Conservation (phyloP, 2,113 vertebrate species). For the Microtus pennsylvanicus region DNA sequence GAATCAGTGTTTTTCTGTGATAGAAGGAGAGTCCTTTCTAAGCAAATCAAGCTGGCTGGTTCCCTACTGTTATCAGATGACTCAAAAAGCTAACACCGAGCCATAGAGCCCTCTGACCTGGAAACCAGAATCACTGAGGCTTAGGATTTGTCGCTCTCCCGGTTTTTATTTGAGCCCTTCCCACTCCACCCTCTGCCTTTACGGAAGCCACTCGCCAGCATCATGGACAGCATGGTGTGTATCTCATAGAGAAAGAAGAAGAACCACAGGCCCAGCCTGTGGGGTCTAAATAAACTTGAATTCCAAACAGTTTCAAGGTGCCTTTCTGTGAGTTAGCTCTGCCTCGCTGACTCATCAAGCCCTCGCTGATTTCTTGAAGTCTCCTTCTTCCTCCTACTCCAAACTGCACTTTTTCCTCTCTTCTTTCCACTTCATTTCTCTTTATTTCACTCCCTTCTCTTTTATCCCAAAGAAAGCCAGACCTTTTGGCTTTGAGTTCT, state of each 20-base stretch:
- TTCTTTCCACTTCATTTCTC: neutral
- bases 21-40: neutral
- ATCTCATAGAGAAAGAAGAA: neutral
- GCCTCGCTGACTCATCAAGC: accelerated
- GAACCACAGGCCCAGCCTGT: neutral
- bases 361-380: neutral
- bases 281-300: neutral
- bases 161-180: neutral
- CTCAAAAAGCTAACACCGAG: constrained; percentile 44
- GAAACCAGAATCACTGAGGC: neutral
- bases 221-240: neutral
- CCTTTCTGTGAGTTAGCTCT: neutral
- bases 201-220: neutral
- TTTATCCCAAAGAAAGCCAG: neutral
- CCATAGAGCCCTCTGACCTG: neutral
- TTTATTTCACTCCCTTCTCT: neutral
- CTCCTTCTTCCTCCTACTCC: neutral
- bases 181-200: neutral
- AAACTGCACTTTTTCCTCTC: neutral
- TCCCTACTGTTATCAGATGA: constrained; percentile 20
- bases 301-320: neutral
- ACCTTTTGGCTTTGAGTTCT: neutral
- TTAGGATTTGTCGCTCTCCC: neutral
- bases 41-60: constrained; percentile 12
- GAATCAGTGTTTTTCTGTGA: neutral